phyloP scores from a whole-genome alignment of 2,888 invertebrate genomes.

The Thalpophila matura region DNA sequence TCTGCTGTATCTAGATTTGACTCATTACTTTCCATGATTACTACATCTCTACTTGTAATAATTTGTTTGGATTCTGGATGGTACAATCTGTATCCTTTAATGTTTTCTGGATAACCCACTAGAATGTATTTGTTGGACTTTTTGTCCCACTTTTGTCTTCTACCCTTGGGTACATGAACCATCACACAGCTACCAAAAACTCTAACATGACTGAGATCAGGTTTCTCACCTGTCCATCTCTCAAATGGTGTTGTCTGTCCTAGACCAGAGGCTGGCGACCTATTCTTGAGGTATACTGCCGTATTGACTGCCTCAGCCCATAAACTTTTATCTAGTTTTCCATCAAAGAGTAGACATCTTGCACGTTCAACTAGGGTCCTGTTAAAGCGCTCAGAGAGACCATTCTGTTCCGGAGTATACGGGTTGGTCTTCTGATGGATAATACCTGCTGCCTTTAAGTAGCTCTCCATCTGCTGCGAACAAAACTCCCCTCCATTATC shows the following conservation, averaged over 20 bases:
- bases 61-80: background rate
- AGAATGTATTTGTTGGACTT: too few relatives aligned
- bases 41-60: background rate
- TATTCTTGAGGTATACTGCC: background rate
- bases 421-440: constrained; percentile 12
- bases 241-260: constrained; percentile 3
- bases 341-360: constrained; percentile 1
- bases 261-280: background rate
- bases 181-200: too few relatives aligned
- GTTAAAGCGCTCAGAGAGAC: background rate
- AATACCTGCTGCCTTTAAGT: background rate
- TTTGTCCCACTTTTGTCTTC: too few relatives aligned
- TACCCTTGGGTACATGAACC: too few relatives aligned
- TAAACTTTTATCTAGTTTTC: background rate
- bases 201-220: too few relatives aligned
- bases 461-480: constrained; percentile 1
- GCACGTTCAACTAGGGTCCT: background rate
- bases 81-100: background rate
- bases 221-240: too few relatives aligned
- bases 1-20: too few relatives aligned
- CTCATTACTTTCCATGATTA: too few relatives aligned
- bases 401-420: constrained; percentile 13
- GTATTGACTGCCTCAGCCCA: too few relatives aligned
- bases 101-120: constrained; percentile 5
- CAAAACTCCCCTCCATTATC: constrained; percentile 16